A percentile compares a stretch with the other conserved stretches of the same genome.
phyloP scores from a whole-genome alignment of 1,140 invertebrate species.

The Alviniconcha marisindica region DNA sequence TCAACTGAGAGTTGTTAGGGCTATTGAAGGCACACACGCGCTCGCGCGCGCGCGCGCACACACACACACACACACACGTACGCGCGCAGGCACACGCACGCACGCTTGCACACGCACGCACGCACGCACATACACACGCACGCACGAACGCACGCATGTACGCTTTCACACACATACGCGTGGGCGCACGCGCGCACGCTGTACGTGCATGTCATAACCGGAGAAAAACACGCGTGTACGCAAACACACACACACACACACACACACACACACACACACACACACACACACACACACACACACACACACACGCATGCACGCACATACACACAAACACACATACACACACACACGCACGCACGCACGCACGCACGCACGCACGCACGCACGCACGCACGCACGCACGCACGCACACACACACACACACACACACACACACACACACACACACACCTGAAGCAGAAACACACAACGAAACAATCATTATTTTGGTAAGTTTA shows the following conservation, averaged over 20 bases:
- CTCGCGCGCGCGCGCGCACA: too few relatives aligned
- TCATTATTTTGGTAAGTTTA: too few relatives aligned
- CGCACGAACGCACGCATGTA: too few relatives aligned
- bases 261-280: slow-evolving; percentile 16
- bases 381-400: background rate
- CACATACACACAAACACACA: background rate
- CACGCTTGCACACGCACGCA: too few relatives aligned
- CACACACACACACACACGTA: too few relatives aligned
- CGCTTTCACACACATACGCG: too few relatives aligned
- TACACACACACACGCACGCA: background rate
- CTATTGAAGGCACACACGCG: too few relatives aligned
- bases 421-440: slow-evolving; percentile 12
- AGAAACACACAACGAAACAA: background rate
- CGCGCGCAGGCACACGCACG: too few relatives aligned
- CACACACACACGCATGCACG: background rate
- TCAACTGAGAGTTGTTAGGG: too few relatives aligned
- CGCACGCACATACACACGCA: too few relatives aligned
- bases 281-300: background rate
- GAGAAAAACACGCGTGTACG: background rate
- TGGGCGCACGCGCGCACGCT: too few relatives aligned
- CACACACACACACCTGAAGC: background rate
- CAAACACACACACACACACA: slow-evolving; percentile 11
- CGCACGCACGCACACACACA: background rate
- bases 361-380: background rate
- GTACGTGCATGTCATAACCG: too few relatives aligned